Evolutionary conservation across 2,113 vertebrate species (phyloP).

Genomic region (Archilochus colubris): DNA sequence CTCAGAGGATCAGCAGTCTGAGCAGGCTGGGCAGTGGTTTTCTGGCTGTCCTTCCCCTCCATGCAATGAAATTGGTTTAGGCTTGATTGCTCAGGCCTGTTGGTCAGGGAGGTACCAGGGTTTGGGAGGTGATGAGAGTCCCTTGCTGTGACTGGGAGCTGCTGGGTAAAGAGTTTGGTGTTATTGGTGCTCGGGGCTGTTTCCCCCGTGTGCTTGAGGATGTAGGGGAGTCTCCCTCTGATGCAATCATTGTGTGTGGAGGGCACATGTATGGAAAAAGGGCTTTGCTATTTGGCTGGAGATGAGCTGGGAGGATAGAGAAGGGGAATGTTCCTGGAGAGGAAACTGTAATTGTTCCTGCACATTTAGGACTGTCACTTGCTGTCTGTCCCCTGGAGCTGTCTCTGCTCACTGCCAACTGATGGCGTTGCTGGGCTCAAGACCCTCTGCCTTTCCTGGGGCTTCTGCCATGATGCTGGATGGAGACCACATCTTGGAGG

Average conservation of each 20-base stretch:
- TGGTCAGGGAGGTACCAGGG: neutral
- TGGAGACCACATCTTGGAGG: neutral
- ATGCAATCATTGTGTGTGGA: neutral
- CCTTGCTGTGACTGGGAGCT: neutral
- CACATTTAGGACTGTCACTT: neutral
- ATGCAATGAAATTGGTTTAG: neutral
- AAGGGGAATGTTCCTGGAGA: neutral
- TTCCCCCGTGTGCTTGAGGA: neutral
- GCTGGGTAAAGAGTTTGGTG: neutral
- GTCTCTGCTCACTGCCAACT: neutral
- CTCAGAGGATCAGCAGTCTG: neutral
- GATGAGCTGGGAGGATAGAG: neutral
- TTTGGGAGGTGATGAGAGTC: neutral
- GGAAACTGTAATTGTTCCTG: neutral
- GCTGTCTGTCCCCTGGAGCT: neutral
- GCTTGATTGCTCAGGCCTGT: neutral
- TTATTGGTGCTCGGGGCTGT: neutral
- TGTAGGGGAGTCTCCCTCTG: neutral
- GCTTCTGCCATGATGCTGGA: neutral
- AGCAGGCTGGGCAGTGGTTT: neutral
- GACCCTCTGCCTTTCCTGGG: neutral
- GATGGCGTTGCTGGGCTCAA: neutral
- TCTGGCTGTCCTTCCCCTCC: neutral
- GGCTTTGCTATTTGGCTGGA: neutral
- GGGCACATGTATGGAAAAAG: neutral